Evolutionary conservation across 2,888 invertebrate species (phyloP).

Genomic region (Nemotelus pantherinus): DNA sequence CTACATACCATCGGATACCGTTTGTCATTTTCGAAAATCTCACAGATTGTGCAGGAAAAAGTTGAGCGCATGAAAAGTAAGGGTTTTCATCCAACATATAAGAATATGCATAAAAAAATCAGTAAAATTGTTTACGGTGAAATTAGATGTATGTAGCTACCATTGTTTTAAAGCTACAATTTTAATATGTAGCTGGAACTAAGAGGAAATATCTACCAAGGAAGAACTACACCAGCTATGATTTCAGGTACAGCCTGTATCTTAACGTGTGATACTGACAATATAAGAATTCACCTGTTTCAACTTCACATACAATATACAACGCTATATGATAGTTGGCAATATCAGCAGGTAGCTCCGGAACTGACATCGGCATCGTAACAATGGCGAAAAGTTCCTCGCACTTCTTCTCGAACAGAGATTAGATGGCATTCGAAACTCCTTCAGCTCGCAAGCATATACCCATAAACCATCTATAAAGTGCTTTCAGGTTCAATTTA

Average conservation of each 20-base stretch:
- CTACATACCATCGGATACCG: neutral
- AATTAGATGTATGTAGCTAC: too few relatives aligned
- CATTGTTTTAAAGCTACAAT: too few relatives aligned
- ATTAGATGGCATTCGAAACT: conserved; percentile 36
- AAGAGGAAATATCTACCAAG: too few relatives aligned
- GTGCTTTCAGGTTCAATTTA: conserved; percentile 47
- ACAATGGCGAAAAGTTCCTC: neutral
- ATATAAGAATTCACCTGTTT: conserved; percentile 14
- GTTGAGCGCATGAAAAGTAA: neutral
- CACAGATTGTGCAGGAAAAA: neutral
- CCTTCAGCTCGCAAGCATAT: conserved; percentile 31
- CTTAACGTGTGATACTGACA: neutral
- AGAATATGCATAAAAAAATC: neutral
- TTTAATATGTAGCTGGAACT: too few relatives aligned
- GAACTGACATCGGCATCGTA: neutral
- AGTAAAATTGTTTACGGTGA: too few relatives aligned
- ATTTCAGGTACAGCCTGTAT: too few relatives aligned
- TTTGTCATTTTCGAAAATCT: too few relatives aligned
- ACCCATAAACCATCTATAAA: conserved; percentile 47
- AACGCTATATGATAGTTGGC: conserved; percentile 1
- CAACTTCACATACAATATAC: conserved; percentile 11
- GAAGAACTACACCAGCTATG: too few relatives aligned
- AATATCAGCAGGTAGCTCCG: conserved; percentile 28
- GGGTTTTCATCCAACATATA: neutral
- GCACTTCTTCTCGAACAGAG: conserved; percentile 20